These are phyloP conservation scores for Pedionomus torquatus DNA, from an alignment of 2,113 vertebrate genomes.

Conservation along the genomic window DNA sequence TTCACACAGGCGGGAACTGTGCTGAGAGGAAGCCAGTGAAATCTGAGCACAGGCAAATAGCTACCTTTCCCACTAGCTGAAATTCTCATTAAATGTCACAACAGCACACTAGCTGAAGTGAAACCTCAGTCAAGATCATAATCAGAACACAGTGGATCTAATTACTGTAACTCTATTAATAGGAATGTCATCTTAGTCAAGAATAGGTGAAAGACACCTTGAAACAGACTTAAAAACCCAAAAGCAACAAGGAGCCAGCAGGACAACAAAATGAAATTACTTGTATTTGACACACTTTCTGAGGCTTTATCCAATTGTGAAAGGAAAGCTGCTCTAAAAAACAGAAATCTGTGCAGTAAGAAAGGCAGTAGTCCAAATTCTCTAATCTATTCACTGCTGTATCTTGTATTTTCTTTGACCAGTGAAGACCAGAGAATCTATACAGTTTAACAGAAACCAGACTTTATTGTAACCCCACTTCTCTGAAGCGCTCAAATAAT, in stretches of 20 bases:
- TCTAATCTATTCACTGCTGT: background rate
- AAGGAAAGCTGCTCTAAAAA: background rate
- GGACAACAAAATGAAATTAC: background rate
- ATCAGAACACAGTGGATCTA: background rate
- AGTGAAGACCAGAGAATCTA: background rate
- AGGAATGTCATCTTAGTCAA: background rate
- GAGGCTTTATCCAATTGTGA: background rate
- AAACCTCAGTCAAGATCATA: background rate
- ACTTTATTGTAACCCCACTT: background rate
- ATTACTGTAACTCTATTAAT: background rate
- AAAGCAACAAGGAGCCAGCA: background rate
- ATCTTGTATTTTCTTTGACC: background rate
- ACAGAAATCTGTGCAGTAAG: background rate
- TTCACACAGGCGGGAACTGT: background rate
- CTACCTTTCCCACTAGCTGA: background rate
- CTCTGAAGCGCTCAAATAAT: background rate
- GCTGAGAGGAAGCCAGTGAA: background rate
- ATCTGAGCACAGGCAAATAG: background rate
- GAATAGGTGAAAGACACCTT: background rate
- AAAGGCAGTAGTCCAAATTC: background rate
- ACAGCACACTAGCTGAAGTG: background rate
- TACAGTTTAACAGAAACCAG: background rate
- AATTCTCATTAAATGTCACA: background rate
- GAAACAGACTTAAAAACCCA: background rate
- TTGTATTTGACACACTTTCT: background rate